Evolutionary conservation across 2,113 vertebrate genomes (phyloP).

Genomic region (Peucedramus taeniatus): DNA sequence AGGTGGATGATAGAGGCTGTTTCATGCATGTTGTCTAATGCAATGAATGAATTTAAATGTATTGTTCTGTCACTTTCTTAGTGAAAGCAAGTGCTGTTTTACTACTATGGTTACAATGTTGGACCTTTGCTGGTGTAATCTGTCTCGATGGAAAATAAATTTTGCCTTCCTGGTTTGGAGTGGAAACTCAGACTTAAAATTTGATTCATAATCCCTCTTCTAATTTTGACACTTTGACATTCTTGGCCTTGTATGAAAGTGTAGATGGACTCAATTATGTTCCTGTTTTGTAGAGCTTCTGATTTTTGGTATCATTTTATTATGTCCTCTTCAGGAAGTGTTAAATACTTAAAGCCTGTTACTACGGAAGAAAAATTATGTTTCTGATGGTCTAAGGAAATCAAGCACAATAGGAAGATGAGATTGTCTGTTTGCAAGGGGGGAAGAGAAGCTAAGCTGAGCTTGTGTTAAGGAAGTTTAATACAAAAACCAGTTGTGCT

Average conservation of each 20-base stretch:
- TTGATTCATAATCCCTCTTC: background rate
- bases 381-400: background rate
- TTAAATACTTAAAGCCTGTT: background rate
- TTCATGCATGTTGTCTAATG: accelerated
- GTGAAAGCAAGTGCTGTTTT: background rate
- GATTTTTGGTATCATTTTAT: background rate
- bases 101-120: background rate
- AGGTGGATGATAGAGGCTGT: background rate
- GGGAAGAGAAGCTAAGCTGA: background rate
- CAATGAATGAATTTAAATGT: background rate
- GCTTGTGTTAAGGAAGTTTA: background rate
- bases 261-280: background rate
- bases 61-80: background rate
- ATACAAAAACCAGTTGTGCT: background rate
- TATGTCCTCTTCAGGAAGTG: background rate
- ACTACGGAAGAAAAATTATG: background rate
- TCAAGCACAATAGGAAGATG: background rate
- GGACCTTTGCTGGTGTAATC: background rate
- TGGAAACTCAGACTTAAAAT: background rate
- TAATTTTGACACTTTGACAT: background rate
- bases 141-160: background rate
- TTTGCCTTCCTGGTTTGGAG: background rate
- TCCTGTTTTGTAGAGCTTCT: background rate
- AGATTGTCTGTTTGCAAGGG: background rate
- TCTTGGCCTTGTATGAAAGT: background rate